These are phyloP conservation scores for Zaprionus tsacasi DNA, from an alignment of 1,140 invertebrate genomes.

Conservation along the genomic window DNA sequence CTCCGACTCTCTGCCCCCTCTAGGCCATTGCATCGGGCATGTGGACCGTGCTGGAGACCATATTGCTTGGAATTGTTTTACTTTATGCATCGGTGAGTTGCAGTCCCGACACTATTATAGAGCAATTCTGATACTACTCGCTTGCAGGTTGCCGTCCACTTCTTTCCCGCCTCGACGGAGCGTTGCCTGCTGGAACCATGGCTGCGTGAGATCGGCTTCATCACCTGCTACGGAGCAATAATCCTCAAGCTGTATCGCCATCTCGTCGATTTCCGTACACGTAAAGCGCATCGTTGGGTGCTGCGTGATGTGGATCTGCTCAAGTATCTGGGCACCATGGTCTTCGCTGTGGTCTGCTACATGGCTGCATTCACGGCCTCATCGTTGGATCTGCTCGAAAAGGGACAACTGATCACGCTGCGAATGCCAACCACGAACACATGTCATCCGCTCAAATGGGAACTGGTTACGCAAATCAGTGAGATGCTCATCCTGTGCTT, in stretches of 20 bases:
- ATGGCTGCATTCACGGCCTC: slow-evolving; percentile 94
- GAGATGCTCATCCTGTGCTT: slow-evolving; percentile 93
- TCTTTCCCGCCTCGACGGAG: slow-evolving; percentile 90
- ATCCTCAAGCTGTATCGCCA: slow-evolving; percentile 95
- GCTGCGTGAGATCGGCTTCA: slow-evolving; percentile 95
- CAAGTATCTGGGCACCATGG: slow-evolving; percentile 90
- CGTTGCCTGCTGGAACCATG: slow-evolving; percentile 93
- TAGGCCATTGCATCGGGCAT: slow-evolving; percentile 92
- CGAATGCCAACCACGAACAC: slow-evolving; percentile 86
- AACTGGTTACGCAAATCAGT: slow-evolving; percentile 94
- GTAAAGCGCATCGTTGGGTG: slow-evolving; percentile 95
- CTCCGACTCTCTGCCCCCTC: not conserved
- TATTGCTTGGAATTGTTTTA: slow-evolving; percentile 92
- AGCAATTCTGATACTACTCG: not conserved
- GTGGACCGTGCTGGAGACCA: slow-evolving; percentile 95
- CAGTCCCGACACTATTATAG: not conserved
- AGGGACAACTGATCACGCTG: slow-evolving; percentile 79
- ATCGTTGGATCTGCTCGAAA: slow-evolving; percentile 86
- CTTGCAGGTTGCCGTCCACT: slow-evolving; percentile 91
- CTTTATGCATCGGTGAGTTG: slow-evolving; percentile 93
- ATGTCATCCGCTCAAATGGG: slow-evolving; percentile 94
- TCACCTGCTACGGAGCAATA: slow-evolving; percentile 95
- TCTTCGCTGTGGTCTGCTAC: slow-evolving; percentile 92
- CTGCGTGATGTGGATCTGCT: slow-evolving; percentile 93
- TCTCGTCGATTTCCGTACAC: slow-evolving; percentile 91